These are phyloP conservation scores for Parus major DNA, from an alignment of 2,113 vertebrate species.

Conservation along the genomic window DNA sequence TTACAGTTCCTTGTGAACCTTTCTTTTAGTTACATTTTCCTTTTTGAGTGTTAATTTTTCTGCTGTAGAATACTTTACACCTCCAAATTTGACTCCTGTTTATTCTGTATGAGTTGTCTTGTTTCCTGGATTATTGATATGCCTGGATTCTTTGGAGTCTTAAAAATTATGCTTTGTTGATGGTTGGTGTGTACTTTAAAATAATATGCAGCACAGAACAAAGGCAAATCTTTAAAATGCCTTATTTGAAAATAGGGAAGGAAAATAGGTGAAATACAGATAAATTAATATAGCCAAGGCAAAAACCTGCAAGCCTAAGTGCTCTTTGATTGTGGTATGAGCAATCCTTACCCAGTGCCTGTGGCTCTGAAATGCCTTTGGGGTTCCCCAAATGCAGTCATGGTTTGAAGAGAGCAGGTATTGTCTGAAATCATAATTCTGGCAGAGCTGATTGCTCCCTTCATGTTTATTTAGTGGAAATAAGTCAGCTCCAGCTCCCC, in stretches of 20 bases:
- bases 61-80: background rate
- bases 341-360: background rate
- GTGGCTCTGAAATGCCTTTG: background rate
- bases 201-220: background rate
- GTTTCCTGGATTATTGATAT: background rate
- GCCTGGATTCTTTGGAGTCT: background rate
- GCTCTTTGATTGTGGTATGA: background rate
- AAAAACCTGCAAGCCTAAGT: background rate
- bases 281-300: background rate
- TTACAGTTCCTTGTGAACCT: background rate
- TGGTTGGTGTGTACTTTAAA: background rate
- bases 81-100: background rate
- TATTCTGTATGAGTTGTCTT: background rate
- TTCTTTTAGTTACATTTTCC: background rate
- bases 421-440: background rate
- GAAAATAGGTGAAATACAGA: background rate
- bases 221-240: background rate
- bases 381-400: background rate
- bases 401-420: background rate
- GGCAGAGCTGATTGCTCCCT: background rate
- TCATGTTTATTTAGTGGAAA: background rate
- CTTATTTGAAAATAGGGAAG: background rate
- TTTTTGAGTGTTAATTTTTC: background rate
- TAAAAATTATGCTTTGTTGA: slow-evolving; percentile 1
- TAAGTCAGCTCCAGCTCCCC: background rate